Percentiles rank a stretch among this genome's conserved stretches.
phyloP scores from a whole-genome alignment of 2,113 vertebrate genomes.

The Forbesichthys agassizii region DNA sequence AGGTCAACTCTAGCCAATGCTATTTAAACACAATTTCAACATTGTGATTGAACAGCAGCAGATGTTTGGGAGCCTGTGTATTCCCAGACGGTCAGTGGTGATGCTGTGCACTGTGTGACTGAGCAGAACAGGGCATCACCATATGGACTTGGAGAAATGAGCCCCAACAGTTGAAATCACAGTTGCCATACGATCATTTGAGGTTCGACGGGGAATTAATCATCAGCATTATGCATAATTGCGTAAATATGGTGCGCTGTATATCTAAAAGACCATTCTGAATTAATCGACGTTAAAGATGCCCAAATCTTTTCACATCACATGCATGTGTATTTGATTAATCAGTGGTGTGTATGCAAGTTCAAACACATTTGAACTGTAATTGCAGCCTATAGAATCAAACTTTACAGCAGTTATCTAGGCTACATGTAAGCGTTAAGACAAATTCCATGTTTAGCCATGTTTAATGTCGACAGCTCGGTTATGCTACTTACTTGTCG shows the following conservation, averaged over 20 bases:
- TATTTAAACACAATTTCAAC: no score
- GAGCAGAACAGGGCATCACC: constrained; percentile 47
- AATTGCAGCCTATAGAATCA: neutral
- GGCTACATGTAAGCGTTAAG: no score
- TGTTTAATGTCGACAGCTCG: no score
- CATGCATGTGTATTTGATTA: neutral
- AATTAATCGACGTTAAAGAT: no score
- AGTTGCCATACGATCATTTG: constrained; percentile 50
- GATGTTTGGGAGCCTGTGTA: no score
- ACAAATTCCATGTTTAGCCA: no score
- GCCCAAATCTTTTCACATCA: no score
- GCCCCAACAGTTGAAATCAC: constrained; percentile 59
- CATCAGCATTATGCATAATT: constrained; percentile 49
- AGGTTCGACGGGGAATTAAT: constrained; percentile 38
- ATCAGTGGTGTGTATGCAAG: neutral
- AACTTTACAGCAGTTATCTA: constrained; percentile 18
- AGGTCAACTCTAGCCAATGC: no score
- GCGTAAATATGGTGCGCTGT: neutral
- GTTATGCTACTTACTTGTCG: constrained; percentile 53
- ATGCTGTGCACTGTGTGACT: constrained; percentile 42
- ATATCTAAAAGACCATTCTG: neutral
- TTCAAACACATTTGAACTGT: no score
- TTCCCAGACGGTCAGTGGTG: constrained; percentile 12
- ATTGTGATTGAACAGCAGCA: no score
- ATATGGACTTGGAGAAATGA: constrained; percentile 67